Base-by-base conservation (phyloP, 2,113 vertebrate species). In the Myotis davidii region DNA sequence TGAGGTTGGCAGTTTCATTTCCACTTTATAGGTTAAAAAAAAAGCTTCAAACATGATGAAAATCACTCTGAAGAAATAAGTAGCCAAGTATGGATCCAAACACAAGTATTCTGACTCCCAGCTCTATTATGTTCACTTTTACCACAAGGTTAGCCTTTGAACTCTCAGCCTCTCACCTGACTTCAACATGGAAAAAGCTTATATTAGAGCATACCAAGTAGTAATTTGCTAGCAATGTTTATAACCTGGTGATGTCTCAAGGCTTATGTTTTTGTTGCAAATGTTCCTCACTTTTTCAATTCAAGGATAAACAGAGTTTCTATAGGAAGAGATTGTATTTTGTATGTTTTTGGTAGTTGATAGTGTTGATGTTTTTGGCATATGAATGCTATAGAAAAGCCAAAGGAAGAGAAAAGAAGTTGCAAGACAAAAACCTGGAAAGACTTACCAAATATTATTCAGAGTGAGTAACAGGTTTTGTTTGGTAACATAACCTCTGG, bases 391-490 rank as follows among this genome's bases (percentile, higher is more conserved):
- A 37, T 95, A 95, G 65, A 45, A 94, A 72, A 85, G 79, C 50
- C 39, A 10, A 45, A 76, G 17, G 74, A 91, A 86, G 6, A 94
- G 91, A 39, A 70, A 91, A 74, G 23, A 72, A 77, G 17, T 95
- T 95, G 88, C 20, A 86, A 85, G 32, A 91, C 94, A 84, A 76
- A 94, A 54, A n/a, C 17, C 54, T 85, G 27, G 73, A 64, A 94
- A 94, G 74, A 93, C 61, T 61, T 48, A 70, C 5, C 1, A 73
- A 59, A 90, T 67, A 64, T 76, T 29, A 9, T 94, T 88, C 69
- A n/a, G 50, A 20, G 32, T 25, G 64, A 32, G 48, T 52, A 84
- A 37, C 73, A 1, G 4, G 25, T 8, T 78, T 91, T 4, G 0
- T 88, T 91, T 89, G 50, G 54, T 73, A 73, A 87, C 72, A 16